Percentiles rank a stretch among this genome's conserved stretches.
These are phyloP conservation scores for Maccullochella peelii DNA, from an alignment of 2,113 vertebrate species.

Conservation along the genomic window DNA sequence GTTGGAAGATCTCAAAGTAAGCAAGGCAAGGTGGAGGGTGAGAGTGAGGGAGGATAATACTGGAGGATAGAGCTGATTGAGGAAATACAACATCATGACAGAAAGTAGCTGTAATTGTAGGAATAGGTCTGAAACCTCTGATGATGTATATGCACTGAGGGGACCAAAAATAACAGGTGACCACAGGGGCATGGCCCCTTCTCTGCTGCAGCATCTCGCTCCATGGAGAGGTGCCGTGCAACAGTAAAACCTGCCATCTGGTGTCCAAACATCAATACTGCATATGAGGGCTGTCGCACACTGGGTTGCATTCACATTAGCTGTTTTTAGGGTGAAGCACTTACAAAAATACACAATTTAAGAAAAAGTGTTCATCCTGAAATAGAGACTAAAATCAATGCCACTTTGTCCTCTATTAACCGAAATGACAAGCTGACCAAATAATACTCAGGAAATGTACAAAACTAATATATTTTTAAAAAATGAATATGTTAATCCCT, in stretches of 20 bases:
- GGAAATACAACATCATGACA: slow-evolving; percentile 75
- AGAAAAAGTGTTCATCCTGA: slow-evolving; percentile 67
- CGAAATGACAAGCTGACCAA: slow-evolving; percentile 63
- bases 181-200: slow-evolving; percentile 57
- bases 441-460: slow-evolving; percentile 49
- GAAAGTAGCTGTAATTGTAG: slow-evolving; percentile 73
- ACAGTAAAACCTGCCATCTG: slow-evolving; percentile 77
- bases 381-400: slow-evolving; percentile 74
- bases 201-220: slow-evolving; percentile 3
- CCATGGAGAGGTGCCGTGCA: background rate
- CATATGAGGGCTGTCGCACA: slow-evolving; percentile 25
- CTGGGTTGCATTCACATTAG: slow-evolving; percentile 70
- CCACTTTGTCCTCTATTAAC: slow-evolving; percentile 57
- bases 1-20: slow-evolving; percentile 71
- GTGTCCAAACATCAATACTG: slow-evolving; percentile 58
- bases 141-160: slow-evolving; percentile 54
- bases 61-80: slow-evolving; percentile 67
- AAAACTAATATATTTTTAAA: slow-evolving; percentile 26
- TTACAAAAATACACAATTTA: slow-evolving; percentile 76
- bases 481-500: slow-evolving; percentile 23
- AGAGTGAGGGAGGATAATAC: slow-evolving; percentile 67
- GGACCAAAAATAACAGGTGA: slow-evolving; percentile 74
- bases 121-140: slow-evolving; percentile 63
- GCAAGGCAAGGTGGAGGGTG: slow-evolving; percentile 70
- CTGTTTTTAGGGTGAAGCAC: slow-evolving; percentile 73